Evolutionary conservation across 30 jellyfish, hydroid and myxozoan species (phyloP), one percentile per base, ranked within the genome.

Genomic region (Aurelia sp.): DNA sequence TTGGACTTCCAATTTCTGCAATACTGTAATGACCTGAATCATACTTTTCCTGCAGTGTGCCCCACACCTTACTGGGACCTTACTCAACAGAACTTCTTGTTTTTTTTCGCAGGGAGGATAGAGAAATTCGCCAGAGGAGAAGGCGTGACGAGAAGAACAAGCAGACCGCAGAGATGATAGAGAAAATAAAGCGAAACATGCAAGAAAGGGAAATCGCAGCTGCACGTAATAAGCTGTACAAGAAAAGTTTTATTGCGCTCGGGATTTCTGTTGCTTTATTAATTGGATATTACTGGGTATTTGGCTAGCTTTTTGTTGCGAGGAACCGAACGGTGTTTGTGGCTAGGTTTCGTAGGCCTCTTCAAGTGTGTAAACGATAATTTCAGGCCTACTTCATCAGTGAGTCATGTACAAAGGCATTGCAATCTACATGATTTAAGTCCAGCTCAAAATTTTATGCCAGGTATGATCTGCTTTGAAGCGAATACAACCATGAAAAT

Each of bases 51-150:
- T 9, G 55, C 55, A 44, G 15, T 9, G 55, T 8, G 15, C 9
- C 6, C 55, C 55, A 44, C 55, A 13, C 55, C 55, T 44, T 44
- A 44, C 55, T 44, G 1, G 7, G 7, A 13, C 55, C 55, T 44
- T 44, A 44, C 55, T 44, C 15, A 44, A 44, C 55, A 44, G 0
- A 44, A 44, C 55, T 44, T 44, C 55, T 44, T 9, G 15, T 66
- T 48, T 53, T 24, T 80, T 35, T 57, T 87, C 62, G 13, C 80
- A 80, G 97, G 63, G 92, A 85, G 65, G 96, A 85, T 10, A 76
- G 78, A 33, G 95, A 86, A 66, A 86, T 84, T 12, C 96, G 98
- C 17, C 91, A 83, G 83, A 83, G 97, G 21, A 65, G 84, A 80
- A 74, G 93, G 55, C 88, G 92, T 33, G 94, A 73, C 50, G 89